Percentiles rank a stretch among this genome's conserved stretches.
These are phyloP conservation scores for Myotis brandtii DNA, from an alignment of 2,113 vertebrate genomes.

Conservation along the genomic window DNA sequence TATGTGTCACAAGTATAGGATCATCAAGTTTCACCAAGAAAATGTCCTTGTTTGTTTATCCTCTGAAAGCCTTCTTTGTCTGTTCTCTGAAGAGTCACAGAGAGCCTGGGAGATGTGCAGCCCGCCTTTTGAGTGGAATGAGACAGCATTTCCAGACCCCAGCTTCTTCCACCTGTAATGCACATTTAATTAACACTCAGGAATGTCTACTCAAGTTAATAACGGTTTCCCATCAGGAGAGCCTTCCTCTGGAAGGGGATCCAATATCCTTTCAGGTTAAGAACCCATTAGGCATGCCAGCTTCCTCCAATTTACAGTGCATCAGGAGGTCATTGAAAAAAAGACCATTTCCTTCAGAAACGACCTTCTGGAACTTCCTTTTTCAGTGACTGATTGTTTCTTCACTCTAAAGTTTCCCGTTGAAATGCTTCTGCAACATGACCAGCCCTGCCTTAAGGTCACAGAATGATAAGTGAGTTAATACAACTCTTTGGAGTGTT, in stretches of 20 bases:
- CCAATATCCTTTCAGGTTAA: conserved; percentile 37
- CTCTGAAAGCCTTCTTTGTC: conserved; percentile 72
- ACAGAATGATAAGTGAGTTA: neutral
- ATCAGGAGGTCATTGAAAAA: neutral
- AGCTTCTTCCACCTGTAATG: conserved; percentile 55
- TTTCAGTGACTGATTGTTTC: conserved; percentile 14
- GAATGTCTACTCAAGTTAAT: conserved; percentile 3
- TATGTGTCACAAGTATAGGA: neutral
- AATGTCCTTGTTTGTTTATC: neutral
- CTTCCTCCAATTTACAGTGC: conserved; percentile 48
- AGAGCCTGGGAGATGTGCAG: neutral
- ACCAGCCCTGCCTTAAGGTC: neutral
- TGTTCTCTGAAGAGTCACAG: conserved; percentile 42
- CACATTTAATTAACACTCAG: conserved; percentile 63
- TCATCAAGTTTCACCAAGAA: conserved; percentile 67
- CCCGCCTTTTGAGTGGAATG: neutral
- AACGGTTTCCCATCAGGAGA: neutral
- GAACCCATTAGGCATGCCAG: conserved; percentile 24
- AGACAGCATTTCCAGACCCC: conserved; percentile 44
- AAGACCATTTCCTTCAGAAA: neutral
- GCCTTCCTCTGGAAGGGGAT: conserved; percentile 37
- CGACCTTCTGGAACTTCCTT: conserved; percentile 52
- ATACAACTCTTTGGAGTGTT: neutral
- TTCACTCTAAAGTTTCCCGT: conserved; percentile 29
- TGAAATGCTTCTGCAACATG: neutral